Conservation (phyloP, 2,797 vertebrate genomes). For the Hylomyscus alleni region DNA sequence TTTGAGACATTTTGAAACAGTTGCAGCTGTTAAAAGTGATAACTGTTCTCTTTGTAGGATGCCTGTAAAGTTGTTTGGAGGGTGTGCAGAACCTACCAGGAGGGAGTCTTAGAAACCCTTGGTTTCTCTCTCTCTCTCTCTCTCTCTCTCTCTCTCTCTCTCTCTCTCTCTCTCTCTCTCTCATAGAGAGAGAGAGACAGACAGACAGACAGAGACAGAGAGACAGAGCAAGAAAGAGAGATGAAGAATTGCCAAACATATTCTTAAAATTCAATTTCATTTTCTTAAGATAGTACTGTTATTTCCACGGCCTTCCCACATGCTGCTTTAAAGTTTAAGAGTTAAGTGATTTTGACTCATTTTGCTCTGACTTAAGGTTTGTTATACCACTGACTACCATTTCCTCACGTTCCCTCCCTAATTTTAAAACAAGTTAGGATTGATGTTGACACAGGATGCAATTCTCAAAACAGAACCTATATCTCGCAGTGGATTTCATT, state of each 20-base stretch:
- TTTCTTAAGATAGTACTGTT: background rate
- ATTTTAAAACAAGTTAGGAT: background rate
- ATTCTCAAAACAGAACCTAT: background rate
- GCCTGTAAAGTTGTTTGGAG: background rate
- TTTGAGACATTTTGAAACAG: background rate
- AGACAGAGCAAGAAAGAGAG: no score
- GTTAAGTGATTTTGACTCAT: background rate
- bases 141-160: no score
- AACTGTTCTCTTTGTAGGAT: background rate
- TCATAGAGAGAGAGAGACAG: background rate
- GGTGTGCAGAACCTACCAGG: background rate
- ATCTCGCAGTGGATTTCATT: background rate
- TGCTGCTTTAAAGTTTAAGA: background rate
- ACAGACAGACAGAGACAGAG: no score
- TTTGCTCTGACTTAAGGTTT: background rate
- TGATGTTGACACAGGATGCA: background rate
- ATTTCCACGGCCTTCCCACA: background rate
- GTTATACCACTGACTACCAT: background rate
- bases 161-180: no score
- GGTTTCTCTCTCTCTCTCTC: background rate
- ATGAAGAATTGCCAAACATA: background rate
- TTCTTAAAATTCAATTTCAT: background rate
- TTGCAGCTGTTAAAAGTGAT: accelerated
- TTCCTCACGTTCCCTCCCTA: background rate
- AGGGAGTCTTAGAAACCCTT: background rate